These are phyloP conservation scores for Falco peregrinus DNA, from an alignment of 2,797 vertebrate genomes.

Conservation along the genomic window DNA sequence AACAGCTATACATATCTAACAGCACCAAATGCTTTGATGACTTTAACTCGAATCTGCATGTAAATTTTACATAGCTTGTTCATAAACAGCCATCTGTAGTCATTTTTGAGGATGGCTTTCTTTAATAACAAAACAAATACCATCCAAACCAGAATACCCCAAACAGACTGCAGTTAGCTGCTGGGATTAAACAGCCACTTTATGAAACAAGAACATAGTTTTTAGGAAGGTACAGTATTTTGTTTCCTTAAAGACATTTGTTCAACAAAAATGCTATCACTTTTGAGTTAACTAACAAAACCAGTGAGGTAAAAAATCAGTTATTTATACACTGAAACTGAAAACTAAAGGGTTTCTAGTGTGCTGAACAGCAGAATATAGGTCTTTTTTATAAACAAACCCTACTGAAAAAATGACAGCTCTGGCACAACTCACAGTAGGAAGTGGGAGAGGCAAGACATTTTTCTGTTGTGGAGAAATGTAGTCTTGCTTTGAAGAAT, in stretches of 20 bases:
- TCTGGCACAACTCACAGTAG: conserved; percentile 22
- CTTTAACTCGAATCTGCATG: background rate
- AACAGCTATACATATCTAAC: background rate
- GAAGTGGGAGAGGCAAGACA: conserved; percentile 4
- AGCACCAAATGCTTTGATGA: background rate
- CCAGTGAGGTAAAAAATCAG: background rate
- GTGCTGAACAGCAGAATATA: conserved; percentile 21
- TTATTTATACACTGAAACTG: conserved; percentile 41
- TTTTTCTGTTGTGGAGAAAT: background rate
- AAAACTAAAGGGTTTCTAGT: background rate
- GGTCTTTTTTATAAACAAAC: conserved; percentile 9
- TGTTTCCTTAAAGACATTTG: conserved; percentile 18
- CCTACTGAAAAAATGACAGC: conserved; percentile 25
- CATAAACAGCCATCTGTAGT: background rate
- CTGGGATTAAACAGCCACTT: background rate
- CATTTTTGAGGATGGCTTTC: background rate
- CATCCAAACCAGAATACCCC: background rate
- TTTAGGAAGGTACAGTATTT: background rate
- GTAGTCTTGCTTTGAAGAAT: conserved; percentile 38
- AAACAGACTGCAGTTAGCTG: background rate
- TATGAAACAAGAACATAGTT: background rate
- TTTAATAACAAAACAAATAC: background rate
- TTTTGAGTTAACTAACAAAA: conserved; percentile 23
- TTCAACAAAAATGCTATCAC: background rate
- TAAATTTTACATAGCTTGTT: background rate